A percentile compares a stretch with the other conserved stretches of the same genome.
Evolutionary conservation across 2,113 vertebrate genomes (phyloP).

Genomic region (Trematomus loennbergii): DNA sequence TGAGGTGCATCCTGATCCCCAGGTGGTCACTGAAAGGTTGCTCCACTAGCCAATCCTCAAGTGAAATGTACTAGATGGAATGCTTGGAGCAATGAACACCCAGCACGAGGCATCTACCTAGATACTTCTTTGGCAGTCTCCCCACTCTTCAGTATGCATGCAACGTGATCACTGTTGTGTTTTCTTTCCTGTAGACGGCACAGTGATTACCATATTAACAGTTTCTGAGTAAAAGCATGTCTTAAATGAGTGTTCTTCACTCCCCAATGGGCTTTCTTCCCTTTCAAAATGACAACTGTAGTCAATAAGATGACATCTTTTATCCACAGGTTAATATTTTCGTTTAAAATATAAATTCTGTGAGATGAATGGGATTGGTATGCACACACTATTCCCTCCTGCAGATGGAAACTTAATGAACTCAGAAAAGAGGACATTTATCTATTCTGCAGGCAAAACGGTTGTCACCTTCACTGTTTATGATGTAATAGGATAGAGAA

Average conservation of each 20-base stretch:
- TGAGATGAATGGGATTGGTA: conserved; percentile 9
- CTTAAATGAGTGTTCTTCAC: conserved; percentile 22
- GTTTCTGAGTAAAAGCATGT: conserved; percentile 17
- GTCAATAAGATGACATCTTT: conserved; percentile 7
- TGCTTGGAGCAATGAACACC: conserved; percentile 22
- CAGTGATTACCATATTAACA: conserved; percentile 46
- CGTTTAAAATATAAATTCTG: conserved; percentile 27
- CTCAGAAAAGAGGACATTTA: conserved; percentile 10
- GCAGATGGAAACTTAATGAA: conserved; percentile 33
- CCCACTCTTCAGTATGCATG: conserved; percentile 37
- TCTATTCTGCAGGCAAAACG: conserved; percentile 9
- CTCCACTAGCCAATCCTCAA: conserved; percentile 1
- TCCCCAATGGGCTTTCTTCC: neutral
- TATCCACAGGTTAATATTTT: neutral
- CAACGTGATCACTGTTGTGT: conserved; percentile 13
- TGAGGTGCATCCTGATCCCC: conserved; percentile 17
- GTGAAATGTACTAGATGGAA: conserved; percentile 22
- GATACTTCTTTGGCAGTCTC: neutral
- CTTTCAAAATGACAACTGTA: conserved; percentile 8
- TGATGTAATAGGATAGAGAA: conserved; percentile 13
- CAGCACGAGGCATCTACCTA: conserved; percentile 2
- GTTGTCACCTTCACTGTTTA: conserved; percentile 40
- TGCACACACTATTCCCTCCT: neutral
- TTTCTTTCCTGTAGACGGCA: conserved; percentile 45
- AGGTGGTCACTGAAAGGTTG: conserved; percentile 37